Percentiles rank a stretch among this genome's conserved stretches.
Conservation (phyloP, 2,797 vertebrate species). For the Tamandua tetradactyla region DNA sequence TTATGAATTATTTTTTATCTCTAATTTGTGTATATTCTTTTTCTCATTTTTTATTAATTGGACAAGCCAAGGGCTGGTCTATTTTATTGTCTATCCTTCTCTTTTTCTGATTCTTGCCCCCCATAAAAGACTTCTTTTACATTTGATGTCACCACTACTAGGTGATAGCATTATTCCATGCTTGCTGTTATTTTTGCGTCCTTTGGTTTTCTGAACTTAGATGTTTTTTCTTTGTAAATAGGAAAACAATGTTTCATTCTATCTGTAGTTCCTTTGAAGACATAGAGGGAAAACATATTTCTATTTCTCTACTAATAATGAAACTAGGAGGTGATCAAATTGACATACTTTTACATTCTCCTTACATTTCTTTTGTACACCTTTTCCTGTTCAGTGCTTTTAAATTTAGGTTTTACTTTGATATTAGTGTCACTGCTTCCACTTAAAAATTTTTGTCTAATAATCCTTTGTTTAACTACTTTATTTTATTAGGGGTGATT, state of each 20-base stretch:
- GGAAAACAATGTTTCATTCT: neutral
- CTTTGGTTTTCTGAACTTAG: constrained; percentile 3
- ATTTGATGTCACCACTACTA: neutral
- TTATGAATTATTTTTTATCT: neutral
- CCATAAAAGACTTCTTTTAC: neutral
- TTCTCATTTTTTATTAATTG: neutral
- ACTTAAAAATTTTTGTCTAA: neutral
- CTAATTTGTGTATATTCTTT: neutral
- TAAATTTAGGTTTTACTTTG: neutral
- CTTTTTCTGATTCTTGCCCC: neutral
- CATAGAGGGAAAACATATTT: neutral
- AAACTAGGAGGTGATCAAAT: neutral
- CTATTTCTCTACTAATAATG: neutral
- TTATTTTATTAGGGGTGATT: neutral
- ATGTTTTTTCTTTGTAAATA: constrained; percentile 15
- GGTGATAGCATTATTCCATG: neutral
- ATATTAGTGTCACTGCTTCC: neutral
- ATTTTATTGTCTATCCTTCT: neutral
- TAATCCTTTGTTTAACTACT: neutral
- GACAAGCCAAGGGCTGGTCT: neutral
- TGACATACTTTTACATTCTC: neutral
- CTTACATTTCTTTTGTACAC: neutral
- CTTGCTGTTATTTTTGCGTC: neutral
- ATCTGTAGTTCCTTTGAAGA: neutral
- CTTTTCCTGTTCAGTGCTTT: neutral